Evolutionary conservation across 2,797 vertebrate genomes (phyloP), one percentile per base, ranked within the genome.

Genomic region (Sparidentex hasta): DNA sequence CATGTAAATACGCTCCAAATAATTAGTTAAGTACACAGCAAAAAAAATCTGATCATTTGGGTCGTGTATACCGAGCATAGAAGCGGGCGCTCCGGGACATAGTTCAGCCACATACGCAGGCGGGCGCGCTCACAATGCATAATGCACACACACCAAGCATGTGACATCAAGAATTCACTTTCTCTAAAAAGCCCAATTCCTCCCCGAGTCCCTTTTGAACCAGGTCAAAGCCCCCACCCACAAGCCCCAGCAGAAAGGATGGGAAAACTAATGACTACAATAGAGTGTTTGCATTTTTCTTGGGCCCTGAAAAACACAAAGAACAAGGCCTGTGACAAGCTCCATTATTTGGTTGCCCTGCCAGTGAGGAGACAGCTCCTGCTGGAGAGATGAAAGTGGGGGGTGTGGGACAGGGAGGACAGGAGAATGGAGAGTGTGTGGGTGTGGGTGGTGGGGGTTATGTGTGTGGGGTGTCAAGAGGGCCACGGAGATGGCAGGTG

Each of bases 271-370:
- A 98, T 97, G 96, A 97, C 96, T 97, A 97, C 96, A 97, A 97
- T 98, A 93, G 96, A 97, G 96, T 97, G 96, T 97, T 97, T 96
- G 96, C 97, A 97, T 97, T 97, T 97, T 97, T 97, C 95, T 95
- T 93, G 92, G 90, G 90, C 80, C 95, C 94, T 93, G 89, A 96
- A 96, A 96, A 93, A 96, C 96, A 97, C 96, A 97, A 97, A 97
- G 97, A 97, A 97, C 97, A 97, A 97, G 97, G 95, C 95, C 96
- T 95, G 96, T 98, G 98, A 99, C 97, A 98, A 97, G 96, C 96
- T 97, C 97, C 96, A 98, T 99, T 98, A 99, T 97, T 97, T 97
- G 97, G 96, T 97, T 95, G 95, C 95, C 95, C 95, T 97, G 97
- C 97, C 95, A 96, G 96, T 94, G 86, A 89, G 2, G 88, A 97